Evolutionary conservation across 2,888 invertebrate genomes (phyloP).

Genomic region (Drosophila picticornis): DNA sequence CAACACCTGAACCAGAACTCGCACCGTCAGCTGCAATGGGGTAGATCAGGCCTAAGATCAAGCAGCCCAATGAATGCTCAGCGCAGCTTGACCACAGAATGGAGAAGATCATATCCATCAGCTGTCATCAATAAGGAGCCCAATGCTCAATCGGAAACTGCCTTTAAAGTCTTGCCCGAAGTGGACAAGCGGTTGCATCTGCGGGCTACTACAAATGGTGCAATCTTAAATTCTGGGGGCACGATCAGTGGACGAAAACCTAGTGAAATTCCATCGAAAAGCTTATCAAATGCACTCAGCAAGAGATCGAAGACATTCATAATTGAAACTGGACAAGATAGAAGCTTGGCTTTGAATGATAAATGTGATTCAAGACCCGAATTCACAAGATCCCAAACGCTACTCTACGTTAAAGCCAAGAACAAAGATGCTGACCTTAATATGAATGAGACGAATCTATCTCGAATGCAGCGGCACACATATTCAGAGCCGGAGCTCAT

Average conservation of each 20-base stretch:
- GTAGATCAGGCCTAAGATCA: constrained; percentile 33
- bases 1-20: constrained; percentile 34
- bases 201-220: constrained; percentile 93
- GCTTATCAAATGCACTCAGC: constrained; percentile 22
- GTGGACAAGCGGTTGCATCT: constrained; percentile 87
- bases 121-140: constrained; percentile 30
- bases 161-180: constrained; percentile 89
- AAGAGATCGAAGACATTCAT: constrained; percentile 72
- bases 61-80: constrained; percentile 27
- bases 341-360: not conserved
- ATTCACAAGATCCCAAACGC: constrained; percentile 67
- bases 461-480: constrained; percentile 59
- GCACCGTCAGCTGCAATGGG: constrained; percentile 33
- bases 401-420: constrained; percentile 47
- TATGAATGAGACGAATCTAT: constrained; percentile 37
- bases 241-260: constrained; percentile 90
- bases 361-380: constrained; percentile 23
- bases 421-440: constrained; percentile 46
- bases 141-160: constrained; percentile 40
- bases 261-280: constrained; percentile 27
- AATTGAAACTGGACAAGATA: constrained; percentile 38
- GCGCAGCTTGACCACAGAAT: constrained; percentile 38
- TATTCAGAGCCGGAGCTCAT: constrained; percentile 91
- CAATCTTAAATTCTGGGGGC: constrained; percentile 92
- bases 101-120: constrained; percentile 52